phyloP scores from a whole-genome alignment of 2,888 invertebrate genomes.

The Oeneis ivallda region DNA sequence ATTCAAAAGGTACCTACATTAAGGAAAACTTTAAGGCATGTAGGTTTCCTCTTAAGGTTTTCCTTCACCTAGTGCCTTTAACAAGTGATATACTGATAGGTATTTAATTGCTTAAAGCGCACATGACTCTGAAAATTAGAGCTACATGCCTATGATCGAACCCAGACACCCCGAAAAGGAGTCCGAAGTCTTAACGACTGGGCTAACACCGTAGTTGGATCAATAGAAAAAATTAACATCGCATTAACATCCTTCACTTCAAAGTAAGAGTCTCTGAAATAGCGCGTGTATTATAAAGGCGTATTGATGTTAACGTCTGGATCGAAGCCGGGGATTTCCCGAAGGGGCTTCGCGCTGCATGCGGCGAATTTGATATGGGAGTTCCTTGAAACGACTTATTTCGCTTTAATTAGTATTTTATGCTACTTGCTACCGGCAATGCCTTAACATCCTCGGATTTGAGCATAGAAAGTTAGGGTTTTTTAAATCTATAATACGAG shows the following conservation, averaged over 20 bases:
- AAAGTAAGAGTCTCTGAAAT: slow-evolving; percentile 2
- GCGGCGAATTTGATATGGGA: slow-evolving; percentile 50
- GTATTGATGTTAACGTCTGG: slow-evolving; percentile 37
- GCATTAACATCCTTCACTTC: not conserved
- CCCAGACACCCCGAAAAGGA: no score
- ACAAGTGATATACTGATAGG: no score
- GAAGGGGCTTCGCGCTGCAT: slow-evolving; percentile 48
- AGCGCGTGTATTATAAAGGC: slow-evolving; percentile 3
- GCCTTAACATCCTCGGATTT: not conserved
- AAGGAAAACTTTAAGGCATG: no score
- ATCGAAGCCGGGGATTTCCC: slow-evolving; percentile 62
- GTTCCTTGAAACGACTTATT: slow-evolving; percentile 44
- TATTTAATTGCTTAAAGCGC: no score
- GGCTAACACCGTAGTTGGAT: no score
- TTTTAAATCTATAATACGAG: not conserved
- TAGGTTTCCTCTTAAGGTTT: no score
- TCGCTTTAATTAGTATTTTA: slow-evolving; percentile 20
- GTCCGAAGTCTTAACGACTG: no score
- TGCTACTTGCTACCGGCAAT: not conserved
- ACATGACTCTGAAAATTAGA: no score
- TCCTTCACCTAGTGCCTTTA: no score
- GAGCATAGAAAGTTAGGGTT: not conserved
- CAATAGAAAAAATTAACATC: not conserved
- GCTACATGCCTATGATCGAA: no score
- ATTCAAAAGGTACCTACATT: no score